These are phyloP conservation scores for Mamestra brassicae DNA, from an alignment of 2,888 invertebrate genomes.

Conservation along the genomic window DNA sequence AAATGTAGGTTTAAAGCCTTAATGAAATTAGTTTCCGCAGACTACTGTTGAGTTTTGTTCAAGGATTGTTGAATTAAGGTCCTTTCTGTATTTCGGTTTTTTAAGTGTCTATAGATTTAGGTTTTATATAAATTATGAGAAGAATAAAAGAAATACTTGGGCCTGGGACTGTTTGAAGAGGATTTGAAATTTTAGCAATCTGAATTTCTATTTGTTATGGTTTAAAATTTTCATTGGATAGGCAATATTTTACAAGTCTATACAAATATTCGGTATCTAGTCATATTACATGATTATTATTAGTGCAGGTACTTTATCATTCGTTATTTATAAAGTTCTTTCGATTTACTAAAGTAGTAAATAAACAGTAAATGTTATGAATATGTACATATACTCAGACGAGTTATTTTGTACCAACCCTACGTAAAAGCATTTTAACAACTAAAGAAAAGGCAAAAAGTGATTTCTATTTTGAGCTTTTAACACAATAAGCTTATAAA, in stretches of 20 bases:
- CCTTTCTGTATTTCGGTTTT: conserved; percentile 15
- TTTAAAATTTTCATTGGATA: background rate
- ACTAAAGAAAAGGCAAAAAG: conserved; percentile 6
- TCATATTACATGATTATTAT: too few species aligned
- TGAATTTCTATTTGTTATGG: background rate
- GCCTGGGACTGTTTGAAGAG: background rate
- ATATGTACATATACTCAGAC: background rate
- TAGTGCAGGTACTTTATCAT: too few species aligned
- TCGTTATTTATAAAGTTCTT: too few species aligned
- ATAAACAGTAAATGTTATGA: background rate
- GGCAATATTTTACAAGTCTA: background rate
- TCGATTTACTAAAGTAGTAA: too few species aligned
- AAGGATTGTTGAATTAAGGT: conserved; percentile 22
- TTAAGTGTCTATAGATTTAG: background rate
- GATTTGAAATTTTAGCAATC: background rate
- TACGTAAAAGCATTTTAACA: conserved; percentile 23
- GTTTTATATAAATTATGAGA: conserved; percentile 5
- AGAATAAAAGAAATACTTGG: background rate
- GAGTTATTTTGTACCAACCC: background rate
- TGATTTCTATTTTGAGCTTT: conserved; percentile 35
- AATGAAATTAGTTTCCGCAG: conserved; percentile 69
- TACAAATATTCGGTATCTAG: background rate
- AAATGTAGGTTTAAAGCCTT: conserved; percentile 63
- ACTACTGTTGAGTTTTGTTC: conserved; percentile 63
- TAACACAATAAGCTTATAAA: conserved; percentile 27